Conservation (phyloP, 1,140 invertebrate species). For the Rhyacophila brunnea region DNA sequence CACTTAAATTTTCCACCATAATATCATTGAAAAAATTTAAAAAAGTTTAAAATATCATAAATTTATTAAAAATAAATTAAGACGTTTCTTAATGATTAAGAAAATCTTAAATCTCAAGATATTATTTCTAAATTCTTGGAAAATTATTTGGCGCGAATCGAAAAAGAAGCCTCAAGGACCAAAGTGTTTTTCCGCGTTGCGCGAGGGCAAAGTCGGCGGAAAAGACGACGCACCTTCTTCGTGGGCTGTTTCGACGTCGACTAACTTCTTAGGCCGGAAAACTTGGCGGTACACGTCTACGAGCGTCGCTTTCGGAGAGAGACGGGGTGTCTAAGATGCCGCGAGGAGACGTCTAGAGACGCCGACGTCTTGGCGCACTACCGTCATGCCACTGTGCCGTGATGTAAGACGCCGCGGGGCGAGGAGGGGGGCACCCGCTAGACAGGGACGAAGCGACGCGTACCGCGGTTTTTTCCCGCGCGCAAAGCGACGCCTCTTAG, state of each 20-base stretch:
- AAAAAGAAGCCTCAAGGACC: no score
- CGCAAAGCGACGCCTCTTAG: conserved; percentile 11
- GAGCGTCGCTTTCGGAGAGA: neutral
- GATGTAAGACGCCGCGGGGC: conserved; percentile 4
- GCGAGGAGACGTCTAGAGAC: conserved; percentile 2
- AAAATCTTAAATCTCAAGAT: no score
- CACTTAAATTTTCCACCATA: no score
- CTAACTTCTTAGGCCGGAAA: conserved; percentile 17
- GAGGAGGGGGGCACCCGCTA: neutral
- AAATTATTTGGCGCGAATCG: no score
- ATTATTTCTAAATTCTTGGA: no score
- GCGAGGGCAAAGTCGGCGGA: neutral
- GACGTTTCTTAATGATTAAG: no score
- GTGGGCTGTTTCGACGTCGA: conserved; percentile 4
- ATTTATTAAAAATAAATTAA: no score
- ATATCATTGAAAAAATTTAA: no score
- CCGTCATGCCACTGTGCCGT: conserved; percentile 12
- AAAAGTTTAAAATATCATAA: no score
- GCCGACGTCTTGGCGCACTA: conserved; percentile 12
- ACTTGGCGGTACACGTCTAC: conserved; percentile 7
- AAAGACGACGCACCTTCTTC: conserved; percentile 16
- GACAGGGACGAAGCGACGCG: conserved; percentile 8
- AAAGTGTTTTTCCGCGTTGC: no score
- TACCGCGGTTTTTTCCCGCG: conserved; percentile 17
- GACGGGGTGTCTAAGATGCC: no score